Base-by-base conservation (phyloP, 92 coral and sea anemone species). In the Porites cylindrica region DNA sequence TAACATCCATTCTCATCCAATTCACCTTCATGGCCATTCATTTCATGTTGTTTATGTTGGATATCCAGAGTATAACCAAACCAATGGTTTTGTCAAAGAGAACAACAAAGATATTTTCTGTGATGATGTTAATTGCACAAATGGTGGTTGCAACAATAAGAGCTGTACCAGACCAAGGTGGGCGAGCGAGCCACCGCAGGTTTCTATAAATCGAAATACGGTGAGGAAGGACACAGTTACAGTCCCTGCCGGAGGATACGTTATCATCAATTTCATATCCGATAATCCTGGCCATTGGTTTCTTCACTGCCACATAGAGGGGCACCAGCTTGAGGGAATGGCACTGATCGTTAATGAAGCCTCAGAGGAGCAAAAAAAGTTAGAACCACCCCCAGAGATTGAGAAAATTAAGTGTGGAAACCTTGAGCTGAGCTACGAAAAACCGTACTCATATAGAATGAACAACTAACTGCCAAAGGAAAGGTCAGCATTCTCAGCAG, bases 1-100 rank as follows among this genome's bases (percentile, higher is more conserved):
- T 10, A 20, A 51, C 4, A 58, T 24, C 13, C 65, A 77, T 10
- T 76, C n/a, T 64, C 95, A 91, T 75, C 94, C 91, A 47, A 86
- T 92, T 51, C 95, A 92, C 56, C 78, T 92, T 71, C 94, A 91
- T 70, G 94, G 94, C 82, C 94, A 91, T n/a, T 72, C 91, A 69
- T 91, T 91, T 75, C 91, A 91, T 79, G 94, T 91, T 87, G 18
- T 82, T 91, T n/a, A 90, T 10, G 54, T 90, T 53, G 87, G 84
- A 13, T 89, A 83, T 50, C 88, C 88, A 69, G 43, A 66, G 10
- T 87, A 89, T 64, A 78, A 89, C 85, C 70, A 76, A 32, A 66
- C 78, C n/a, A 75, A 83, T 21, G 92, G 92, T 12, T 62, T 66
- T 69, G 76, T 89, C 20, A 51, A 59, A n/a, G 51, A 63, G 0